Conservation (phyloP, 2,113 vertebrate species). For the Noturus placidus region DNA sequence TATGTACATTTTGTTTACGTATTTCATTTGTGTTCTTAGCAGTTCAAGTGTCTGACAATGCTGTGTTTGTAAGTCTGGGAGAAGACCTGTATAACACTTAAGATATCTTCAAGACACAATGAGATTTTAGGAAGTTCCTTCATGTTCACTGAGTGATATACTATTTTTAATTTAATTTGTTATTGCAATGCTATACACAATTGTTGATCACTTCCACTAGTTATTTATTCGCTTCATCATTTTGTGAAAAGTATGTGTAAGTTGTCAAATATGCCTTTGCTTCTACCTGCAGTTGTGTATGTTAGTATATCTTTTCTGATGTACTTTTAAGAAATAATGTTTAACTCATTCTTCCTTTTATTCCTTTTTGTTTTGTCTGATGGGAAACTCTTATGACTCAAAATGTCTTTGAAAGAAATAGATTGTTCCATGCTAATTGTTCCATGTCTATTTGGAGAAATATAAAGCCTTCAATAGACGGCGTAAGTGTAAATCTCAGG, state of each 20-base stretch:
- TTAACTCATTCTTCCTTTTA: not conserved
- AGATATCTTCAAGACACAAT: not conserved
- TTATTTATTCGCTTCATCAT: not conserved
- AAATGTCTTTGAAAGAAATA: not conserved
- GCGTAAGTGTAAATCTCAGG: not conserved
- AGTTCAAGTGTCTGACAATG: not conserved
- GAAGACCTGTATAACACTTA: not conserved
- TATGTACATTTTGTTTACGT: not conserved
- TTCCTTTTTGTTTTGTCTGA: constrained; percentile 3
- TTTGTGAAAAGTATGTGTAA: not conserved
- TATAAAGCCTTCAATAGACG: not conserved
- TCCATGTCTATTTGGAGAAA: not conserved
- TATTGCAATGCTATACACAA: not conserved
- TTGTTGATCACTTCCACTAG: not conserved
- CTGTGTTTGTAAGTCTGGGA: not conserved
- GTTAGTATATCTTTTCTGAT: not conserved
- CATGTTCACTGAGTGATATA: not conserved
- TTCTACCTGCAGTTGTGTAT: not conserved
- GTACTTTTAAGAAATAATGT: not conserved
- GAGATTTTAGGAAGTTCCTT: not conserved
- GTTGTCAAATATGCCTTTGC: not conserved
- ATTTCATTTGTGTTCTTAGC: not conserved
- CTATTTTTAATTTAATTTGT: not conserved
- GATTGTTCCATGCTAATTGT: not conserved
- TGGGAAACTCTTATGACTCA: not conserved